Percentiles rank a stretch among this genome's conserved stretches.
These are phyloP conservation scores for Sclerurus mexicanus DNA, from an alignment of 2,113 vertebrate species.

Conservation along the genomic window DNA sequence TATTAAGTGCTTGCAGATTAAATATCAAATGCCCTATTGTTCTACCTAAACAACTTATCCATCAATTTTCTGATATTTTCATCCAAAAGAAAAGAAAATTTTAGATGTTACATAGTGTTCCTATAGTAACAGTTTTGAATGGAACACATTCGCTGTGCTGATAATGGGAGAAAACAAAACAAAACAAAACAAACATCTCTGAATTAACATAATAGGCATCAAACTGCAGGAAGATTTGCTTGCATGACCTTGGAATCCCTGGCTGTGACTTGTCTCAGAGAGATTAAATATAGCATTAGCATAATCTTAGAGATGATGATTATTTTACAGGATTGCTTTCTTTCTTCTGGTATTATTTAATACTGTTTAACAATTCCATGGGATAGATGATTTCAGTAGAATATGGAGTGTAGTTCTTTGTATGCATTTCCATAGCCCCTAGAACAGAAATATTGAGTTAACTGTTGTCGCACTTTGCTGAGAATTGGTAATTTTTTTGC, in stretches of 20 bases:
- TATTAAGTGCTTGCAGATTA: slow-evolving; percentile 65
- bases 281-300: not conserved
- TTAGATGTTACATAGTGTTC: slow-evolving; percentile 45
- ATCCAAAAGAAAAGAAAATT: slow-evolving; percentile 59
- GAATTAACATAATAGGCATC: slow-evolving; percentile 17
- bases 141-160: not conserved
- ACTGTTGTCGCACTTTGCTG: not conserved
- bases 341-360: not conserved
- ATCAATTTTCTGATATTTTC: slow-evolving; percentile 71
- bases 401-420: not conserved
- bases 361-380: not conserved
- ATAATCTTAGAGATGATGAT: not conserved
- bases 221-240: not conserved
- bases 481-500: not conserved
- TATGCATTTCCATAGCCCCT: not conserved
- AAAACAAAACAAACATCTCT: slow-evolving; percentile 58
- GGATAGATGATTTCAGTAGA: not conserved
- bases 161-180: slow-evolving; percentile 42
- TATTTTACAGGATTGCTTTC: not conserved
- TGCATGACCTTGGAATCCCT: slow-evolving; percentile 16
- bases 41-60: slow-evolving; percentile 70
- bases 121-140: slow-evolving; percentile 61
- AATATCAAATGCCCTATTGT: slow-evolving; percentile 68
- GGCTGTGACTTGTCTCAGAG: not conserved
- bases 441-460: not conserved